Evolutionary conservation across 2,888 invertebrate genomes (phyloP).

Genomic region (Boloria euphrosyne): DNA sequence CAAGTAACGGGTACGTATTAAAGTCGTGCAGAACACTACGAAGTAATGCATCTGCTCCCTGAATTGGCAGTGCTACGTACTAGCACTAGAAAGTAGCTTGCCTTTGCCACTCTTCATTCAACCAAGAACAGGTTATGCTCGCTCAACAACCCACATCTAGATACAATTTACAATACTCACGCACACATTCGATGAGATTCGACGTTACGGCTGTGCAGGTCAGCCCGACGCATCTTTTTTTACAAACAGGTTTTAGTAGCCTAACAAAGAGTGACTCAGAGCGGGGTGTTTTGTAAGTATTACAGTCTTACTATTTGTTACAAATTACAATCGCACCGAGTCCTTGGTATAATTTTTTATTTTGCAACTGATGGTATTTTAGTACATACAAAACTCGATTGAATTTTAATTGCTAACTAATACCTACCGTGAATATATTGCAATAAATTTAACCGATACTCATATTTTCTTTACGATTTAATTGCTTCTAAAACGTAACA

Average conservation of each 20-base stretch:
- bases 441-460: too few species aligned
- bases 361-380: constrained; percentile 18
- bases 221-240: constrained; percentile 66
- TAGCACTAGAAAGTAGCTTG: constrained; percentile 76
- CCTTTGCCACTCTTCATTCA: constrained; percentile 77
- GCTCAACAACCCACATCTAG: constrained; percentile 53
- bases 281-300: constrained; percentile 47
- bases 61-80: constrained; percentile 14
- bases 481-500: neutral
- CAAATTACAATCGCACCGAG: constrained; percentile 30
- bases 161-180: constrained; percentile 45
- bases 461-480: too few species aligned
- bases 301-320: constrained; percentile 44
- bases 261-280: constrained; percentile 74
- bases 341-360: constrained; percentile 27
- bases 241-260: constrained; percentile 70
- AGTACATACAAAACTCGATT: neutral
- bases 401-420: too few species aligned
- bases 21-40: constrained; percentile 9
- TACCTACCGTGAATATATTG: too few species aligned
- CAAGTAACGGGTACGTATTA: too few species aligned
- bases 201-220: constrained; percentile 65
- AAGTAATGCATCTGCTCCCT: constrained; percentile 16
- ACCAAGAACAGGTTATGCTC: constrained; percentile 74
- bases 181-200: constrained; percentile 45